These are phyloP conservation scores for Monoplex corrugatus DNA, from an alignment of 2,888 invertebrate genomes.

Conservation along the genomic window DNA sequence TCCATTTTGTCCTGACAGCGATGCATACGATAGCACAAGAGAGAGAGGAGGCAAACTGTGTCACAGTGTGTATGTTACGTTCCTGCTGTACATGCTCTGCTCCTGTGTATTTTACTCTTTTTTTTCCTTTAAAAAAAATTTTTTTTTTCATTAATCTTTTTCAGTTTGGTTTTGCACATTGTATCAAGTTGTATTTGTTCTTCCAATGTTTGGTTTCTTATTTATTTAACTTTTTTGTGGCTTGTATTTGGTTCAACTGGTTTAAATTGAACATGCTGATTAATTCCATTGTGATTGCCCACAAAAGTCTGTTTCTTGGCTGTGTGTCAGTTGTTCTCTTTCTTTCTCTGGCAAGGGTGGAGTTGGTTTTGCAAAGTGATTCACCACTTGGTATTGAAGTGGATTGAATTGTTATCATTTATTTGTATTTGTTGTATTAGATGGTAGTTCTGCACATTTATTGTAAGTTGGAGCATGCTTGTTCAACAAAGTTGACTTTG, in stretches of 20 bases:
- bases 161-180: background rate
- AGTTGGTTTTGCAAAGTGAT: background rate
- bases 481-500: no score
- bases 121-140: background rate
- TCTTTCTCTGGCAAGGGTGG: background rate
- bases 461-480: no score
- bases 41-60: slow-evolving; percentile 14
- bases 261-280: background rate
- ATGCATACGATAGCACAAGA: slow-evolving; percentile 53
- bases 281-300: background rate
- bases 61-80: slow-evolving; percentile 28
- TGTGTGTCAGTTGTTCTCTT: background rate
- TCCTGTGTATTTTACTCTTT: background rate
- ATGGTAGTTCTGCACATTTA: no score
- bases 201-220: background rate
- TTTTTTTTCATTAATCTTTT: slow-evolving; percentile 18
- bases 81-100: background rate
- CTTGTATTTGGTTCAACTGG: slow-evolving; percentile 34
- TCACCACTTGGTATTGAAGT: no score
- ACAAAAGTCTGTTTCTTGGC: background rate
- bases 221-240: background rate
- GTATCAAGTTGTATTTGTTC: no score
- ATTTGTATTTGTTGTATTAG: no score
- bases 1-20: slow-evolving; percentile 53
- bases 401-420: no score